phyloP scores from a whole-genome alignment of 2,888 invertebrate species.

The Pammene aurita region DNA sequence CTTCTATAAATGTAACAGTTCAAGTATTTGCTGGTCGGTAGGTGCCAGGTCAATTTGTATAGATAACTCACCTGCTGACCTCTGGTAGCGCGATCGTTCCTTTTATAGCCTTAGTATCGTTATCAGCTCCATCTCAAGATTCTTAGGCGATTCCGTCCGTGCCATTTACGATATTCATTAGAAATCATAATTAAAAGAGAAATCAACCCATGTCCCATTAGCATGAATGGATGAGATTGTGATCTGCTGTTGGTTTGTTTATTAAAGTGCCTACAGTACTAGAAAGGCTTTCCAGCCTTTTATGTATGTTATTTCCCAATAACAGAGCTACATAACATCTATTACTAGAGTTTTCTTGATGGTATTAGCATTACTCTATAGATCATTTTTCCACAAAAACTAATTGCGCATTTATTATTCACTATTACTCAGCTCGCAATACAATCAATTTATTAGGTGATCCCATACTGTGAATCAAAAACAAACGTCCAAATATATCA shows the following conservation, averaged over 20 bases:
- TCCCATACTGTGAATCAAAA: slow-evolving; percentile 1
- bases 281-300: too few species aligned
- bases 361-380: too few species aligned
- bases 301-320: too few species aligned
- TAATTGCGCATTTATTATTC: neutral
- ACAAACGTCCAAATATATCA: slow-evolving; percentile 12
- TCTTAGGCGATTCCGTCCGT: slow-evolving; percentile 5
- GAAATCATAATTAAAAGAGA: slow-evolving; percentile 23
- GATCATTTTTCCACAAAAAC: neutral
- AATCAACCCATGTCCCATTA: slow-evolving; percentile 15
- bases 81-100: slow-evolving; percentile 41
- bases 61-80: slow-evolving; percentile 45
- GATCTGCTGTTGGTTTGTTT: neutral
- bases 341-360: too few species aligned
- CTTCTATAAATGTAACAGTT: slow-evolving; percentile 43
- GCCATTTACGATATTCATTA: slow-evolving; percentile 17
- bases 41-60: slow-evolving; percentile 40
- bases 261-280: neutral
- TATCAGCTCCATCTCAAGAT: slow-evolving; percentile 13
- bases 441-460: slow-evolving; percentile 14
- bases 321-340: too few species aligned
- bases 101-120: slow-evolving; percentile 14
- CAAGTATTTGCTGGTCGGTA: slow-evolving; percentile 18
- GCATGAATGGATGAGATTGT: slow-evolving; percentile 3
- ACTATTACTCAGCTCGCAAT: neutral